Base-by-base conservation (phyloP, 2,113 vertebrate genomes). In the Ptychochromis oligacanthus region DNA sequence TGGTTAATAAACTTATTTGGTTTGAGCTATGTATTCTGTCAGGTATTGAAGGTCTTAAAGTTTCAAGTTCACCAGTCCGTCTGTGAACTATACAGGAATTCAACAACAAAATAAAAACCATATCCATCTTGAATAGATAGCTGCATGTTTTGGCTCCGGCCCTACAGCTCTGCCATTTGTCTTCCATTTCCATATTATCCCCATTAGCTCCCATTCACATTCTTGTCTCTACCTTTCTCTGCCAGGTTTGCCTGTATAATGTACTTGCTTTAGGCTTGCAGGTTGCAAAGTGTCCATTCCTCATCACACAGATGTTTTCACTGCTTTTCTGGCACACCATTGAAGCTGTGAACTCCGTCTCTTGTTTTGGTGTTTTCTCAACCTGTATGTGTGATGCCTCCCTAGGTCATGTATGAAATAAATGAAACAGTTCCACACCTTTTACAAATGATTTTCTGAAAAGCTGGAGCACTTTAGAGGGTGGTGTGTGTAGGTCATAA, bases 221-320 rank as follows among this genome's bases (percentile, higher is more conserved):
- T 89, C 87, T 64, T 38, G 75, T 76, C 81, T 78, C 40, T 24
- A 11, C 28, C 79, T 52, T 75, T 76, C 31, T 28, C 58, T 81
- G 60, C 56, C 80, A 77, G 81, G 64, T 80, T 83, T 60, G 72
- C 34, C 77, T 86, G 83, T 49, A 52, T 87, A 85, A 88, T 86
- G 76, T 43, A 7, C 49, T 82, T 4, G 82, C 93, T 90, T 26
- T 70, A 59, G 90, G 89, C 91, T 86, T 82, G 65, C 87, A 89
- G 86, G 65, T 87, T 79, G 74, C 54, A 15, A 67, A 79, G 84
- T 84, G 84, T 84, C 88, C 74, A 86, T 90, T 82, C 64, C 54
- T 91, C 75, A 82, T 79, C 82, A 34, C 70, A 15, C 60, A 70
- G 67, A 82, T 79, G 40, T 84, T 77, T 75, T 77, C 75, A 2